Conservation (phyloP, 2,113 vertebrate species). For the Pedetes capensis region DNA sequence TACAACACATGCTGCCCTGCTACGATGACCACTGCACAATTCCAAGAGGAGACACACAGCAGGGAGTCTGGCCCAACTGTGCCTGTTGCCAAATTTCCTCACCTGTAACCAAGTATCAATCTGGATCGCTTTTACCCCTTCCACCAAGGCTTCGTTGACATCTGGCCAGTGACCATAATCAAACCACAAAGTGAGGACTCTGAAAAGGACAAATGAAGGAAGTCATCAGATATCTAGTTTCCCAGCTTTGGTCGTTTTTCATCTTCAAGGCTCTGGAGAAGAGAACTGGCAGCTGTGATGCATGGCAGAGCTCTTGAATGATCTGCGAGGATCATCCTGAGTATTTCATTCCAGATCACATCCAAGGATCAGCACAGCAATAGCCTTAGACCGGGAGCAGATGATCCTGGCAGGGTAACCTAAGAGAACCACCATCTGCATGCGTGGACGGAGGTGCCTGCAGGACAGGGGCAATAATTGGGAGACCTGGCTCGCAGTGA, state of each 20-base stretch:
- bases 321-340: neutral
- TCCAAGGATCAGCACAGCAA: too few species aligned
- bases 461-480: neutral
- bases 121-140: slow-evolving; percentile 99
- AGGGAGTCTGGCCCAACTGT: slow-evolving; percentile 1
- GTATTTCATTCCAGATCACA: neutral
- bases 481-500: neutral
- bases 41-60: neutral
- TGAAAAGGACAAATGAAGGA: slow-evolving; percentile 71
- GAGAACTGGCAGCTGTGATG: neutral
- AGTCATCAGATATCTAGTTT: neutral
- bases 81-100: slow-evolving; percentile 92
- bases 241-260: neutral
- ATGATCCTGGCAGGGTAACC: neutral
- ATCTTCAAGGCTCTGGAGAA: neutral
- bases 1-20: neutral
- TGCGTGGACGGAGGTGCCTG: accelerated
- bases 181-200: slow-evolving; percentile 98
- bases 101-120: slow-evolving; percentile 99
- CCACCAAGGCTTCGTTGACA: slow-evolving; percentile 97
- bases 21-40: neutral
- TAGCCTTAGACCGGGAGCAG: neutral
- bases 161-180: slow-evolving; percentile 99
- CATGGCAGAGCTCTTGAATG: neutral
- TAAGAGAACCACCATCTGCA: neutral